Evolutionary conservation across 2,888 invertebrate species (phyloP), one percentile per base, ranked within the genome.

Genomic region (Parnassius apollo): DNA sequence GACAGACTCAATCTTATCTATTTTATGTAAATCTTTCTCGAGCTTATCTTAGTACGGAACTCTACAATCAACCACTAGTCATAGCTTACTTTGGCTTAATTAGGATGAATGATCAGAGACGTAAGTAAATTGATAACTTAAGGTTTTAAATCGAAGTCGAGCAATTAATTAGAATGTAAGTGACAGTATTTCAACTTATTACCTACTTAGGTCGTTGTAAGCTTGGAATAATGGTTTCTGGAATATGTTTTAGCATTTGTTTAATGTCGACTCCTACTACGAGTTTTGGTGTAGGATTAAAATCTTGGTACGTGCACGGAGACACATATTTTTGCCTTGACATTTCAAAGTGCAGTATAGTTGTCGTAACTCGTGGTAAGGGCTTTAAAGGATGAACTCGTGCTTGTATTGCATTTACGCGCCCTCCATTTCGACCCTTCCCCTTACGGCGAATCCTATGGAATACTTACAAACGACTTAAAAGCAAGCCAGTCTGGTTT

Each of bases 381-480:
- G 87, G 85, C 81, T 79, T 74, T 58, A 76, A 80, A 87, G 83
- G 84, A 85, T 85, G 83, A 84, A 83, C 82, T 86, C 83, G 81
- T 86, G 89, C 89, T 75, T 75, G 77, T 79, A 81, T 82, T 87
- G 89, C 90, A 88, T 87, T 84, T 84, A 86, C 80, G 87, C 89
- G 89, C 91, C 91, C 90, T 90, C 83, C 83, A 76, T 71, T 80
- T 76, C 85, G 89, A 88, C 90, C 91, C 91, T 90, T 91, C 90
- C 91, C 91, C 90, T 86, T 87, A 84, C 86, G 77, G 82, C 86
- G 84, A 87, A 88, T 88, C 86, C 88, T 87, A 89, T 87, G 85
- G 88, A 88, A 87, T 87, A 90, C 88, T 88, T 86, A 87, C 87
- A 83, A 86, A 82, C 83, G 86, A 86, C 85, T 85, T 84, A 77